These are phyloP conservation scores for Pica pica DNA, from an alignment of 2,113 vertebrate species.

Conservation along the genomic window DNA sequence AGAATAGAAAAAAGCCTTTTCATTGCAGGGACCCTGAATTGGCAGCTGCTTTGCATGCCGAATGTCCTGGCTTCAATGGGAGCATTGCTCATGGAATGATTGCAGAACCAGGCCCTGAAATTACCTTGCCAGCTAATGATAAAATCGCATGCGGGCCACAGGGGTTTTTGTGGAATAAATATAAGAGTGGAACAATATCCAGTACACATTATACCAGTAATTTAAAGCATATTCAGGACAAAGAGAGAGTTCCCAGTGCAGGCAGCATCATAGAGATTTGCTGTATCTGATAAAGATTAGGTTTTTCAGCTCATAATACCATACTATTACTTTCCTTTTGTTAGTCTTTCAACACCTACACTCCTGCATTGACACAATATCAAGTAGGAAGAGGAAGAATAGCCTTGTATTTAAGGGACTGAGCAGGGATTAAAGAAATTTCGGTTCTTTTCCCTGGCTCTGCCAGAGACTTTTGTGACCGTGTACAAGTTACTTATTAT, in stretches of 20 bases:
- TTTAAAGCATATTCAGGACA: conserved; percentile 66
- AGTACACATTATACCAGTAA: conserved; percentile 65
- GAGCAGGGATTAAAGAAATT: conserved; percentile 59
- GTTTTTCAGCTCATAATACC: conserved; percentile 50
- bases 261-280: conserved; percentile 65
- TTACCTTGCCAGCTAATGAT: conserved; percentile 65
- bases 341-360: conserved; percentile 66
- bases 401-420: conserved; percentile 57
- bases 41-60: conserved; percentile 56
- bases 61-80: conserved; percentile 28
- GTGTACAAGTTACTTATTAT: conserved; percentile 54
- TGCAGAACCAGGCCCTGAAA: conserved; percentile 57
- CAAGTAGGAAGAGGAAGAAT: conserved; percentile 64
- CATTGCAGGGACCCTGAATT: conserved; percentile 40
- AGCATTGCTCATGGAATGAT: conserved; percentile 50
- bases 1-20: conserved; percentile 30
- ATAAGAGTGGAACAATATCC: conserved; percentile 59
- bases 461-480: conserved; percentile 57
- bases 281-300: conserved; percentile 61
- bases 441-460: conserved; percentile 38
- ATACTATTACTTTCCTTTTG: conserved; percentile 66
- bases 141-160: conserved; percentile 56
- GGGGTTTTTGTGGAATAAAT: conserved; percentile 68
- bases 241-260: conserved; percentile 60
- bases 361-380: conserved; percentile 61